Evolutionary conservation across 2,888 invertebrate species (phyloP).

Genomic region (Hypselothyrea guttata): DNA sequence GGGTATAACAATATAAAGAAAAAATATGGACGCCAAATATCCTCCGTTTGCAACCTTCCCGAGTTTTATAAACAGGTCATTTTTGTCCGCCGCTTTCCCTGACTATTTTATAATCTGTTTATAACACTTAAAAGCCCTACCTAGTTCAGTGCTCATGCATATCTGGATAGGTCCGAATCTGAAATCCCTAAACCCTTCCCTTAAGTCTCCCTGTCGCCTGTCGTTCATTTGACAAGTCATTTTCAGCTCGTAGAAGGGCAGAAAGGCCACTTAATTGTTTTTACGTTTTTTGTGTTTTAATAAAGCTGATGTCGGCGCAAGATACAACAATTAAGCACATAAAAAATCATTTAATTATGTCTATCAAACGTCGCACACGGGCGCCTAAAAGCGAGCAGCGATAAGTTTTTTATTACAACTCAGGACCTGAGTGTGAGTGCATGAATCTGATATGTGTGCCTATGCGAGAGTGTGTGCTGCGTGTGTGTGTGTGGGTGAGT

Average conservation of each 20-base stretch:
- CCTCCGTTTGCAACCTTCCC: too few species aligned
- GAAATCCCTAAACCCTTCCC: not conserved
- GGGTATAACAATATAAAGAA: too few species aligned
- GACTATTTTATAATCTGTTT: conserved; percentile 18
- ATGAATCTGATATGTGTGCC: conserved; percentile 27
- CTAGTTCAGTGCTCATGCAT: conserved; percentile 39
- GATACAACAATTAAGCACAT: conserved; percentile 70
- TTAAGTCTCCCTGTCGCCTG: conserved; percentile 25
- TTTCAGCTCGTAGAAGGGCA: conserved; percentile 61
- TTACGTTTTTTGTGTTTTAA: conserved; percentile 47
- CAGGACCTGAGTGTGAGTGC: conserved; percentile 21
- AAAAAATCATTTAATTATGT: conserved; percentile 76
- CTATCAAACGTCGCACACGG: conserved; percentile 61
- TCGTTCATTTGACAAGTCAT: conserved; percentile 65
- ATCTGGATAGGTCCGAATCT: conserved; percentile 1
- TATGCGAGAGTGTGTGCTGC: conserved; percentile 12
- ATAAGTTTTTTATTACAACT: conserved; percentile 73
- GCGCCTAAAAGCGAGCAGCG: conserved; percentile 62
- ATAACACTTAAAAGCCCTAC: conserved; percentile 24
- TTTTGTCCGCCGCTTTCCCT: not conserved
- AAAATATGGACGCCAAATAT: too few species aligned
- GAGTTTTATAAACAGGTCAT: too few species aligned
- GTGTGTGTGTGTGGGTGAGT: conserved; percentile 28
- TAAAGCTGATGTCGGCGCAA: conserved; percentile 59
- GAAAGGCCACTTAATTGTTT: conserved; percentile 10